Evolutionary conservation across 1,140 invertebrate species (phyloP).

Genomic region (Lycorma delicatula): DNA sequence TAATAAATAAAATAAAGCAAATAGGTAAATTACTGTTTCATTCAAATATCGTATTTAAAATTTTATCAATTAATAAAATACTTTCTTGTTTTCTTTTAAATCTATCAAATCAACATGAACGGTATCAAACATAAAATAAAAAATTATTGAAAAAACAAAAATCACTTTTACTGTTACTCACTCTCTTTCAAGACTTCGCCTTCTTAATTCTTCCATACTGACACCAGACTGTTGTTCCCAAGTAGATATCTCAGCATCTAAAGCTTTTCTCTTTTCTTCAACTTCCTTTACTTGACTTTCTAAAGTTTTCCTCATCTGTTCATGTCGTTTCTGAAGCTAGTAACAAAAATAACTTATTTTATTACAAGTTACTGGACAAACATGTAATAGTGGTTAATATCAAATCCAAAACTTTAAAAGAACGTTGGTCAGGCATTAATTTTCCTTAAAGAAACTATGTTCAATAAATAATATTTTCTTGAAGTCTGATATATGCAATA

Average conservation of each 20-base stretch:
- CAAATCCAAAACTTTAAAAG: too few species aligned
- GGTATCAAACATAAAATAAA: neutral
- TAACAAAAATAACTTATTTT: constrained; percentile 23
- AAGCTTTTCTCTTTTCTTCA: constrained; percentile 77
- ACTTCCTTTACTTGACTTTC: constrained; percentile 84
- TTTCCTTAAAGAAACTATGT: too few species aligned
- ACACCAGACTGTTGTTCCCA: constrained; percentile 88
- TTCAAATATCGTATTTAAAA: too few species aligned
- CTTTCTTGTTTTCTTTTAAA: too few species aligned
- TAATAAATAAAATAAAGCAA: too few species aligned
- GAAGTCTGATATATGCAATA: too few species aligned
- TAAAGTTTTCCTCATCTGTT: constrained; percentile 60
- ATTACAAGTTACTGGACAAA: neutral
- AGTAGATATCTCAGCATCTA: constrained; percentile 74
- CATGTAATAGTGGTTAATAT: neutral
- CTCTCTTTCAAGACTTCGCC: constrained; percentile 79
- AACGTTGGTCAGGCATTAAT: too few species aligned
- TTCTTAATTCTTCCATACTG: constrained; percentile 74
- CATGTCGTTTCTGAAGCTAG: constrained; percentile 56
- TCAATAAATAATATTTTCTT: too few species aligned
- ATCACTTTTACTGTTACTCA: constrained; percentile 47
- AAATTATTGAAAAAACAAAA: constrained; percentile 8
- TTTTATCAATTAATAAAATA: too few species aligned
- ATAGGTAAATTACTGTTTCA: too few species aligned
- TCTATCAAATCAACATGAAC: neutral